These are phyloP conservation scores for Decapterus maruadsi DNA, from an alignment of 2,797 vertebrate genomes.

Conservation along the genomic window DNA sequence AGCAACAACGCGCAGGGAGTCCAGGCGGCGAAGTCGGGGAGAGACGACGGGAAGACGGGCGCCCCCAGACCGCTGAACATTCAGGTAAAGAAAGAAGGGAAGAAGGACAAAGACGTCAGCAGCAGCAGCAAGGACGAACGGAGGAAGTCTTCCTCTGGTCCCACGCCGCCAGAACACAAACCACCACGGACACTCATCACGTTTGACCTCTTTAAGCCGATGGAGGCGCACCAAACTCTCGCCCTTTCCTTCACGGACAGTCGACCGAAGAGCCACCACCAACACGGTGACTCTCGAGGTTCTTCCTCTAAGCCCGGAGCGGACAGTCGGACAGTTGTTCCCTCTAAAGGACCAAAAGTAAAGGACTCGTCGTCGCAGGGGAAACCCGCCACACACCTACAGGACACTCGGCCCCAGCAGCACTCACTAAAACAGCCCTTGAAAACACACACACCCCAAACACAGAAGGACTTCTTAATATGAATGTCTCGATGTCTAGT, in stretches of 20 bases:
- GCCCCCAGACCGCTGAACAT: constrained; percentile 46
- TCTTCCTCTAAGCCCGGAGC: constrained; percentile 84
- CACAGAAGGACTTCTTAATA: constrained; percentile 91
- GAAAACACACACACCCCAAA: constrained; percentile 85
- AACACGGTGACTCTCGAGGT: constrained; percentile 83
- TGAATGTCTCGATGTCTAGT: constrained; percentile 79
- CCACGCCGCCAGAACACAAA: constrained; percentile 80
- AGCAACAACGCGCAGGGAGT: constrained; percentile 20
- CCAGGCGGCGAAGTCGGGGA: constrained; percentile 47
- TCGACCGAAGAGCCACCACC: constrained; percentile 79
- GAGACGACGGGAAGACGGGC: constrained; percentile 68
- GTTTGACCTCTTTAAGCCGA: constrained; percentile 84
- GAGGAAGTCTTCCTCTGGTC: constrained; percentile 80
- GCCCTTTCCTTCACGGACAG: constrained; percentile 84
- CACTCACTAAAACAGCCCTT: constrained; percentile 86
- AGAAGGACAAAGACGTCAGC: constrained; percentile 70
- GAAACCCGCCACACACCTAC: constrained; percentile 80
- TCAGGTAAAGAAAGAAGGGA: constrained; percentile 74
- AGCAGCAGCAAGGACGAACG: constrained; percentile 76
- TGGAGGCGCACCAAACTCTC: constrained; percentile 79
- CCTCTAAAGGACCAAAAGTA: constrained; percentile 86
- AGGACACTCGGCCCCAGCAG: constrained; percentile 88
- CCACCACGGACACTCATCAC: constrained; percentile 81
- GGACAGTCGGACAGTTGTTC: constrained; percentile 75
- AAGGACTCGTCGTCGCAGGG: constrained; percentile 84